Conservation (phyloP, 2,113 vertebrate genomes). For the Montifringilla adamsi region DNA sequence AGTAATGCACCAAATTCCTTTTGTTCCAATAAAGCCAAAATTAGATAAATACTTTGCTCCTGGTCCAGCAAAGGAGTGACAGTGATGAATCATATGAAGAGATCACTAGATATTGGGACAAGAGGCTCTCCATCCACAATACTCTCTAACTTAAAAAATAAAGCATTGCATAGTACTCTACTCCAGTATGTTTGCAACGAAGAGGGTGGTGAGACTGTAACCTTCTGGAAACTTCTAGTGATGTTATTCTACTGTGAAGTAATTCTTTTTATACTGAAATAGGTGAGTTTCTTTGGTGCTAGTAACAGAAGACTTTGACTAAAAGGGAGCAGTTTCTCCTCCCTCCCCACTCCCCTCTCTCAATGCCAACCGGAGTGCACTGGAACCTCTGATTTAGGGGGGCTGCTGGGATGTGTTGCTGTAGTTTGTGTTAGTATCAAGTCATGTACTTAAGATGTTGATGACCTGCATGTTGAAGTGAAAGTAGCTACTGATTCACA, state of each 20-base stretch:
- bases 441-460: neutral
- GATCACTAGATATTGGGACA: neutral
- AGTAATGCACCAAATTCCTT: neutral
- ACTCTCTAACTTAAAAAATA: neutral
- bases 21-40: neutral
- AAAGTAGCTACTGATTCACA: neutral
- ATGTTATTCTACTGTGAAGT: neutral
- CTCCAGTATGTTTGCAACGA: neutral
- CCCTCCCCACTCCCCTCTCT: rapidly evolving
- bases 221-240: neutral
- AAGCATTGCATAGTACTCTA: neutral
- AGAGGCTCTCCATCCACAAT: neutral
- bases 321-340: neutral
- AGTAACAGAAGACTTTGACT: neutral
- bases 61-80: neutral
- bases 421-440: neutral
- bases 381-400: neutral
- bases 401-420: neutral
- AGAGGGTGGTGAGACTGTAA: neutral
- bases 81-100: neutral
- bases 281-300: neutral
- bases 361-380: neutral
- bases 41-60: neutral
- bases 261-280: neutral
- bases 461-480: neutral